Conservation (phyloP, 2,888 invertebrate species). For the Ditula angustiorana region DNA sequence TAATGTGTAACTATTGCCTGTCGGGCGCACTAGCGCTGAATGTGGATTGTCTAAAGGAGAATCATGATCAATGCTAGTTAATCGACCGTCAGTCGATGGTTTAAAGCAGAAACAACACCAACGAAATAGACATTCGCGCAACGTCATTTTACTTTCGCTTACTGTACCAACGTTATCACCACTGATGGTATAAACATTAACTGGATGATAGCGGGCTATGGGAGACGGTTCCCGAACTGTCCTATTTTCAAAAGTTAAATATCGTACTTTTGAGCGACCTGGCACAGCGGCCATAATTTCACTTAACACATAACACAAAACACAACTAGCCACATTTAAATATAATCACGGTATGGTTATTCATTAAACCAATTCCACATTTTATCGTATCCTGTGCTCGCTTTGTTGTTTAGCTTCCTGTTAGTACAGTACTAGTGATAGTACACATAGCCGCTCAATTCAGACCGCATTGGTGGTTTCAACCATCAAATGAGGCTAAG, state of each 20-base stretch:
- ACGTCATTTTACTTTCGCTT: slow-evolving; percentile 52
- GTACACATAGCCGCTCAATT: slow-evolving; percentile 54
- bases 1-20: slow-evolving; percentile 67
- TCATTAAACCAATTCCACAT: slow-evolving; percentile 65
- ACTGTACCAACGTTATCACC: slow-evolving; percentile 40
- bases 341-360: slow-evolving; percentile 59
- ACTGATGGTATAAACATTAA: slow-evolving; percentile 64
- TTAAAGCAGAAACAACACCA: slow-evolving; percentile 64
- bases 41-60: slow-evolving; percentile 60
- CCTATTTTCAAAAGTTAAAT: slow-evolving; percentile 64
- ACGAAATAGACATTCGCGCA: slow-evolving; percentile 55
- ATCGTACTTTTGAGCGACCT: slow-evolving; percentile 58
- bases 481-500: slow-evolving; percentile 27
- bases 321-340: slow-evolving; percentile 59
- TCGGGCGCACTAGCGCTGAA: slow-evolving; percentile 64
- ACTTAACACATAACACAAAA: slow-evolving; percentile 48
- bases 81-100: slow-evolving; percentile 46
- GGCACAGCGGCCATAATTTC: slow-evolving; percentile 60
- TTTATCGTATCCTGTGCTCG: slow-evolving; percentile 73
- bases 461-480: slow-evolving; percentile 43
- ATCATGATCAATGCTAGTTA: slow-evolving; percentile 44
- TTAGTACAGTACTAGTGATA: slow-evolving; percentile 60
- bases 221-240: slow-evolving; percentile 47
- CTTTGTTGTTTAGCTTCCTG: slow-evolving; percentile 72
- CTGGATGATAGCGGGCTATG: slow-evolving; percentile 57